Conservation (phyloP, 92 coral and sea anemone species). For the Ricordea florida region DNA sequence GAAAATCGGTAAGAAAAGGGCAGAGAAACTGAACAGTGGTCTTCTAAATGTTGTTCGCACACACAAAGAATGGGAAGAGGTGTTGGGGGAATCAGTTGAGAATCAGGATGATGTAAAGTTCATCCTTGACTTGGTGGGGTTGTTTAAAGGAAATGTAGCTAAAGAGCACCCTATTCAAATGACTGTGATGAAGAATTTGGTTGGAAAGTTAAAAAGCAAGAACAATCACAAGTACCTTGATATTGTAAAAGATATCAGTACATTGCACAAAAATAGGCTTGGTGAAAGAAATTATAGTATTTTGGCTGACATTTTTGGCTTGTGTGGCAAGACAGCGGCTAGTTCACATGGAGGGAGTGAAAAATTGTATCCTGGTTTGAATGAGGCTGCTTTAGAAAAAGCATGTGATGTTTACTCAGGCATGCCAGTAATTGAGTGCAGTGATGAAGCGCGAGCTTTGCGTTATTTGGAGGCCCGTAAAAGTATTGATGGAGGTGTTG, state of each 20-base stretch:
- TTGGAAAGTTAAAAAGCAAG: constrained; percentile 41
- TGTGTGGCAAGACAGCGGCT: neutral
- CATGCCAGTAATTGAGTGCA: constrained; percentile 3
- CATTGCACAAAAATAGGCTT: constrained; percentile 19
- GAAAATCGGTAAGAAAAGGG: neutral
- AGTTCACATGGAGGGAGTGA: neutral
- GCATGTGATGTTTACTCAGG: neutral
- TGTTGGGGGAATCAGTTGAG: constrained; percentile 9
- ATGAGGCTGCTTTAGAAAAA: constrained; percentile 1
- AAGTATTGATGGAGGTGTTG: constrained; percentile 6
- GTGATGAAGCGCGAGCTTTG: constrained; percentile 27
- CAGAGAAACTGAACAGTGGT: neutral
- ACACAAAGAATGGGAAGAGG: constrained; percentile 13
- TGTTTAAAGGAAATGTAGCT: constrained; percentile 7
- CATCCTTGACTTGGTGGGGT: constrained; percentile 7
- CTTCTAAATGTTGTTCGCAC: neutral
- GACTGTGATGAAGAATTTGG: constrained; percentile 17
- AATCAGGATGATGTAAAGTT: constrained; percentile 10
- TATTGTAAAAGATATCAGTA: constrained; percentile 12
- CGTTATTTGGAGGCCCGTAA: constrained; percentile 24
- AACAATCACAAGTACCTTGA: too few species aligned
- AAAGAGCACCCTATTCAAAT: constrained; percentile 27
- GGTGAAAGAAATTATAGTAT: constrained; percentile 9
- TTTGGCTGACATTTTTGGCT: constrained; percentile 21
- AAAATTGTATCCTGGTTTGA: neutral